Evolutionary conservation across 1,140 invertebrate genomes (phyloP), one percentile per base, ranked within the genome.

Genomic region (Melitaea cinxia): DNA sequence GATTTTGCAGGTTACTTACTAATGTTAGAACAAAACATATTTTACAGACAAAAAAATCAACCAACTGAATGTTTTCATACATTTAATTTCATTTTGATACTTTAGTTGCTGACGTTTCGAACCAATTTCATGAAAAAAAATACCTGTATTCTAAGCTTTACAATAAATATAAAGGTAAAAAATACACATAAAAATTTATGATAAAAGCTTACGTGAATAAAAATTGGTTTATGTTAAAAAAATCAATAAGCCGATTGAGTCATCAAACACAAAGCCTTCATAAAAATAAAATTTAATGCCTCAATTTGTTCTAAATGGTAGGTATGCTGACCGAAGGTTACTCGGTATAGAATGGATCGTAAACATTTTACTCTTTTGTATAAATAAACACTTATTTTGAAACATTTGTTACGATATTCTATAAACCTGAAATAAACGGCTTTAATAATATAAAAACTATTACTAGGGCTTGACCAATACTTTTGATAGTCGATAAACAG

Each of bases 201-300:
- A 47, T 47, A 47, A 30, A 57, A 14, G 23, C 55, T 47, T 66
- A 47, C 21, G 39, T 56, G 55, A 55, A 66, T 66, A 66, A 66
- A 66, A 66, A 60, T 26, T 24, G 39, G 42, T 35, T 17, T 39
- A 49, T 14, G 54, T 23, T 61, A 49, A 54, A 59, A 37, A 58
- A 66, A 60, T 66, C 64, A 66, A 66, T 66, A 66, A 54, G 26
- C 52, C 12, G 12, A 14, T 6, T n/a, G 28, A 37, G 42, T 53
- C 52, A 53, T 58, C 55, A 58, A 58, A 37, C 54, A 53, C 24
- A 42, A 30, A 52, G 39, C 39, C 57, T 57, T 66, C n/a, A 66
- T 66, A 66, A 66, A 66, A 66, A 60, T 66, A 66, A 66, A 66
- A 66, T 60, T 54, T 66, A 66, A 66, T 66, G 52, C 57, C 42